These are phyloP conservation scores for Heterochromis multidens DNA, from an alignment of 2,113 vertebrate genomes.

Conservation along the genomic window DNA sequence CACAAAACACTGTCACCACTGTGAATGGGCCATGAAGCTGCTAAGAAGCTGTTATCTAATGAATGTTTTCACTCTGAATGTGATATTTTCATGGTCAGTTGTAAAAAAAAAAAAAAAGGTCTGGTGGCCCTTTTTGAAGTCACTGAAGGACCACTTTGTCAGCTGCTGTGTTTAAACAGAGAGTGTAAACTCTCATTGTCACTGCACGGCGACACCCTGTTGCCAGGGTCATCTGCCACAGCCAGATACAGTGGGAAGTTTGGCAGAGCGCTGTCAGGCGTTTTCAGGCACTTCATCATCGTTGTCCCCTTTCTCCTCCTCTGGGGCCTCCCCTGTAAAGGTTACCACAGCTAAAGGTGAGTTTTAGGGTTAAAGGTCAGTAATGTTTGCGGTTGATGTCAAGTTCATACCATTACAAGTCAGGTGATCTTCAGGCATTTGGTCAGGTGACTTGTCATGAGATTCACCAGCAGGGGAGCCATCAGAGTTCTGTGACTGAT, in stretches of 20 bases:
- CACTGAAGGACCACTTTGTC: conserved; percentile 10
- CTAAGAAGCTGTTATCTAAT: conserved; percentile 21
- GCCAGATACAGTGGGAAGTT: conserved; percentile 1
- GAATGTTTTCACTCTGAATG: conserved; percentile 3
- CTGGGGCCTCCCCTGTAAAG: conserved; percentile 48
- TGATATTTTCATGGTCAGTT: conserved; percentile 12
- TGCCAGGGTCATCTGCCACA: conserved; percentile 27
- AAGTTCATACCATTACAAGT: conserved; percentile 58
- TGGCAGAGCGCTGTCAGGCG: conserved; percentile 25
- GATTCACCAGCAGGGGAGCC: neutral
- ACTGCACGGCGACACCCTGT: neutral
- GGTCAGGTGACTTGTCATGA: conserved; percentile 5
- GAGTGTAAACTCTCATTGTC: conserved; percentile 2
- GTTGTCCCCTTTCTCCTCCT: neutral
- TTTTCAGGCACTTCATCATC: conserved; percentile 54
- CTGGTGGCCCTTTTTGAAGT: neutral
- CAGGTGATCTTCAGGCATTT: conserved; percentile 13
- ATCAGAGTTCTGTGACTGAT: conserved; percentile 33
- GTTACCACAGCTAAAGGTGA: conserved; percentile 32
- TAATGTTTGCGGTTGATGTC: accelerated
- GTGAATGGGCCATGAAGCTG: conserved; percentile 15
- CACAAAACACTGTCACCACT: conserved; percentile 26
- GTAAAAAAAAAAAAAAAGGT: conserved; percentile 31
- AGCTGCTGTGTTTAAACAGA: conserved; percentile 26
- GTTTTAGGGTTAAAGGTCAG: neutral